Evolutionary conservation across 92 coral and sea anemone species (phyloP).

Genomic region (Palythoa grandiflora): DNA sequence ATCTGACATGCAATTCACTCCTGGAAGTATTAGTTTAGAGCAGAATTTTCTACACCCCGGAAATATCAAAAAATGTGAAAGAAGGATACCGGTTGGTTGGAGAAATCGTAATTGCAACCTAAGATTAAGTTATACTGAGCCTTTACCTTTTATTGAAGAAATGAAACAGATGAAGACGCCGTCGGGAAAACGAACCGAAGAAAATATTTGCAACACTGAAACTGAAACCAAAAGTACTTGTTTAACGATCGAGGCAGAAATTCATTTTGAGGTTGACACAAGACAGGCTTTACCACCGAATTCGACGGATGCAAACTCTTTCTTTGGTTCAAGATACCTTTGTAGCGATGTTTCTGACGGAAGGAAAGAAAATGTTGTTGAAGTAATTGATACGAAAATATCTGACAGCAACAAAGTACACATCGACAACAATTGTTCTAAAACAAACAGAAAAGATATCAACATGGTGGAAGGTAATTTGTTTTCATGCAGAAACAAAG

Average conservation of each 20-base stretch:
- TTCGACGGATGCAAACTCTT: neutral
- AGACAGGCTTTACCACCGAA: neutral
- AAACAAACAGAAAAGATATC: neutral
- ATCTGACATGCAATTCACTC: neutral
- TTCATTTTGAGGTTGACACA: neutral
- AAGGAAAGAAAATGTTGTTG: neutral
- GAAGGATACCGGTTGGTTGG: neutral
- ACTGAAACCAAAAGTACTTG: neutral
- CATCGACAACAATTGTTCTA: no score
- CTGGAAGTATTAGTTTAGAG: neutral
- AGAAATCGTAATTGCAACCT: neutral
- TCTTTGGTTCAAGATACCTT: neutral
- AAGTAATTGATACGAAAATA: neutral
- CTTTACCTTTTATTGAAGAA: neutral
- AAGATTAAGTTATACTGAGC: neutral
- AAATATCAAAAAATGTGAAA: neutral
- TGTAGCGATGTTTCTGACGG: neutral
- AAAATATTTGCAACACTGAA: neutral
- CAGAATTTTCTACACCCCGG: neutral
- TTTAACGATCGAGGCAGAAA: neutral
- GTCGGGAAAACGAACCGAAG: neutral
- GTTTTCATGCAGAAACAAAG: neutral
- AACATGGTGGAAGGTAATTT: neutral
- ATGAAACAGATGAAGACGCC: neutral
- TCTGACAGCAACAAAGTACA: no score